Evolutionary conservation across 53 echinoderm and acorn worm genomes (phyloP).

Genomic region (Hippasteria phrygiana): DNA sequence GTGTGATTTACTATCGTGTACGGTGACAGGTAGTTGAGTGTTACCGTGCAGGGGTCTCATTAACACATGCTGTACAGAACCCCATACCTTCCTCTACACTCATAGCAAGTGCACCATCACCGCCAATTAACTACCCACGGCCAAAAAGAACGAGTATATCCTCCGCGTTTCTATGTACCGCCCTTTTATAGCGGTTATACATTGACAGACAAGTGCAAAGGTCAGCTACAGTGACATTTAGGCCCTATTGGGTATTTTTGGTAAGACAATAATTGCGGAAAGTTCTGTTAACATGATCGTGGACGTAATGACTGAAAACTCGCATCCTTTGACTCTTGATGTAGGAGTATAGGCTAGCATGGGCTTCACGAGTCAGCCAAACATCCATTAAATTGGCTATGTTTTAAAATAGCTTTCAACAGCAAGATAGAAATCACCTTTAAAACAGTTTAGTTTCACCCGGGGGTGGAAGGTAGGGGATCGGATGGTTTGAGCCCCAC

Average conservation of each 20-base stretch:
- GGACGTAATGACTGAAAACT: too few species aligned
- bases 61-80: neutral
- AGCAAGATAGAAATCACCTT: too few species aligned
- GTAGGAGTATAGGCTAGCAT: too few species aligned
- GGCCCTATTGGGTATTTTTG: neutral
- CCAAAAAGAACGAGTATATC: neutral
- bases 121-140: slow-evolving; percentile 16
- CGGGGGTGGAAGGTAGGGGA: too few species aligned
- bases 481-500: too few species aligned
- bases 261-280: too few species aligned
- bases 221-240: neutral
- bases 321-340: too few species aligned
- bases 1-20: slow-evolving; percentile 20
- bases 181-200: neutral
- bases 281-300: too few species aligned
- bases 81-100: neutral
- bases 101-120: neutral
- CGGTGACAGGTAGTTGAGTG: slow-evolving; percentile 29
- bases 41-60: slow-evolving; percentile 18
- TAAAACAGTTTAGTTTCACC: too few species aligned
- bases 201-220: slow-evolving; percentile 2
- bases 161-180: neutral
- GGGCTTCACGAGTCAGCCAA: too few species aligned
- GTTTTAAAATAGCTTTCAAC: too few species aligned
- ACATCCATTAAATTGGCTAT: too few species aligned